Evolutionary conservation across 2,888 invertebrate species (phyloP).

Genomic region (Cryptocephalus primarius): DNA sequence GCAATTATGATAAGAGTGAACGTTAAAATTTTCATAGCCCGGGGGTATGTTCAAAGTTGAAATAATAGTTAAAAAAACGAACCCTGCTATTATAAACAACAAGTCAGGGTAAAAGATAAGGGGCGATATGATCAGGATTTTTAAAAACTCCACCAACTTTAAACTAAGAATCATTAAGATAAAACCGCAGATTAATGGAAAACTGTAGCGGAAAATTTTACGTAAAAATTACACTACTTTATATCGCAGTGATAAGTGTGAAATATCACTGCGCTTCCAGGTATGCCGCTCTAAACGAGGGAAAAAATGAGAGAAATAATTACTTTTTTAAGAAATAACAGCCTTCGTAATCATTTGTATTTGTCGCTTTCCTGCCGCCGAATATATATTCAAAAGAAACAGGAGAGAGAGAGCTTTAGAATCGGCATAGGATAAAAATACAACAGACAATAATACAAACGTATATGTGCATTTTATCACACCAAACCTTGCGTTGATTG

Average conservation of each 20-base stretch:
- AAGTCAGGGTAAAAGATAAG: conserved; percentile 25
- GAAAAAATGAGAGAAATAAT: conserved; percentile 32
- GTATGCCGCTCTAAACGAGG: conserved; percentile 23
- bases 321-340: conserved; percentile 21
- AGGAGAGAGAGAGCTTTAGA: no score
- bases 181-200: conserved; percentile 39
- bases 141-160: conserved; percentile 36
- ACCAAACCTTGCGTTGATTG: neutral
- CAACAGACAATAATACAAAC: no score
- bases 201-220: conserved; percentile 40
- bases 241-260: conserved; percentile 38
- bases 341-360: conserved; percentile 6
- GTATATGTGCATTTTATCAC: no score
- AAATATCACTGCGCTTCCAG: conserved; percentile 36
- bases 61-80: conserved; percentile 6
- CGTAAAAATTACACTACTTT: conserved; percentile 40
- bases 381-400: neutral
- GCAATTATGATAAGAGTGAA: no score
- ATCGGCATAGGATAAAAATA: no score
- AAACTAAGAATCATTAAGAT: conserved; percentile 40
- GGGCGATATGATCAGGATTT: conserved; percentile 26
- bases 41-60: conserved; percentile 1
- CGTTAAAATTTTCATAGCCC: conserved; percentile 4
- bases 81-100: conserved; percentile 24
- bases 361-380: conserved; percentile 3